These are phyloP conservation scores for Torymus texanus DNA, from an alignment of 2,888 invertebrate genomes.

Conservation along the genomic window DNA sequence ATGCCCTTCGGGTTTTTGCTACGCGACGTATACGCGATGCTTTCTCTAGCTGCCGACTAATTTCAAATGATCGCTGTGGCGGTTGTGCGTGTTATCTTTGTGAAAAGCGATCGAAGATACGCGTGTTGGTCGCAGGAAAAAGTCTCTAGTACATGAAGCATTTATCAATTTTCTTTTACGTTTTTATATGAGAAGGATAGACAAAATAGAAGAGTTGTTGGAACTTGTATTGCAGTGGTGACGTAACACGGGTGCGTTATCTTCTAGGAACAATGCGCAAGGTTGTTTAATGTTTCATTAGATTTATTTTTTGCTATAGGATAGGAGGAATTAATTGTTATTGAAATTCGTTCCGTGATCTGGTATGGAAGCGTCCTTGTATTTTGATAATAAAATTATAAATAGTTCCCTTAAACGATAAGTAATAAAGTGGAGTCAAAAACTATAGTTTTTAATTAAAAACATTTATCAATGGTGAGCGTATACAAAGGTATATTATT, in stretches of 20 bases:
- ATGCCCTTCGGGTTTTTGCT: slow-evolving; percentile 25
- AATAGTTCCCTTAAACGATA: too few species aligned
- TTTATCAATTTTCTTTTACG: slow-evolving; percentile 37
- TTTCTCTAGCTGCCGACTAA: slow-evolving; percentile 21
- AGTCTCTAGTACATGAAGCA: background rate
- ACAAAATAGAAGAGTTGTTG: background rate
- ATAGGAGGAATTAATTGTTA: too few species aligned
- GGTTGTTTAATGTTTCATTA: background rate
- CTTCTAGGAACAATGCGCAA: slow-evolving; percentile 10
- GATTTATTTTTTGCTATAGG: too few species aligned
- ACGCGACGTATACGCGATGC: background rate
- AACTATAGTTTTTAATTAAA: too few species aligned
- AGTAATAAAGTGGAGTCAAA: too few species aligned
- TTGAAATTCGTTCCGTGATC: too few species aligned
- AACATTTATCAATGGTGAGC: too few species aligned
- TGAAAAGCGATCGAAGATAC: background rate
- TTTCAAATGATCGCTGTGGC: slow-evolving; percentile 16
- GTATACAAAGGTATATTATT: too few species aligned
- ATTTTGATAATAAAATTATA: too few species aligned
- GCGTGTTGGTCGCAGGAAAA: background rate
- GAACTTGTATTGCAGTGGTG: background rate
- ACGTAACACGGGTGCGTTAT: slow-evolving; percentile 1
- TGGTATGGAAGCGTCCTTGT: too few species aligned
- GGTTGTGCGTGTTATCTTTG: background rate
- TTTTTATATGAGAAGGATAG: slow-evolving; percentile 1